Base-by-base conservation (phyloP, 2,113 vertebrate genomes). In the Xiphias gladius region DNA sequence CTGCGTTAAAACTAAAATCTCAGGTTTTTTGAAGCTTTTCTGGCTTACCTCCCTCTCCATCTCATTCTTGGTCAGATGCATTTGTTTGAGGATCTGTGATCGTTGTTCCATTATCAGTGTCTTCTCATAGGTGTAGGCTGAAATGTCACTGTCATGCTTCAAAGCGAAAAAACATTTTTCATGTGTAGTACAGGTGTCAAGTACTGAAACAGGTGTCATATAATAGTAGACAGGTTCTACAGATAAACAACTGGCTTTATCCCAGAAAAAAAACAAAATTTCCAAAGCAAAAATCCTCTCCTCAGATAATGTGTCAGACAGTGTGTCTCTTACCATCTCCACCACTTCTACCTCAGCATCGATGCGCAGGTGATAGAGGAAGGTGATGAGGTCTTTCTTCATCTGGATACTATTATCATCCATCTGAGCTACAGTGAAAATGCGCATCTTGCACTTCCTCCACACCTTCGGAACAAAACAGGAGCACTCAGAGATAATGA, bases 351-450 rank as follows among this genome's bases (percentile, higher is more conserved):
- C 97, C 70, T 96, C 97, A 0, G 98, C 98, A 0, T 96, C 96
- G 72, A 99, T 97, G 30, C 98, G 97, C 83, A 99, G 93, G 86
- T 99, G 98, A 90, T 99, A 99, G 70, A 99, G 95, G 93, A 99
- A 99, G 0, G 95, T 99, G 52, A 97, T 95, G 86, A 99, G 93
- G 93, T 99, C 98, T 88, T 99, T 99, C 90, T 99, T 99, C 98
- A 99, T 99, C 95, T 99, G 98, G 91, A 99, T 99, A 91, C 98
- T 99, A 76, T 99, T 99, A 92, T 99, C 98, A 0, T 99, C 98
- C 96, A 99, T 96, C 93, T 99, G 98, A 13, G 98, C 98, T 84
- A 99, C 98, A 0, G 98, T 99, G 94, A 99, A 99, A 94, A 99
- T 99, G 2, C 98, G 96, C 96, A 99, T 99, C 95, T 98, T 99